Conservation (phyloP, 2,888 invertebrate genomes). For the Amblyteles armatorius region DNA sequence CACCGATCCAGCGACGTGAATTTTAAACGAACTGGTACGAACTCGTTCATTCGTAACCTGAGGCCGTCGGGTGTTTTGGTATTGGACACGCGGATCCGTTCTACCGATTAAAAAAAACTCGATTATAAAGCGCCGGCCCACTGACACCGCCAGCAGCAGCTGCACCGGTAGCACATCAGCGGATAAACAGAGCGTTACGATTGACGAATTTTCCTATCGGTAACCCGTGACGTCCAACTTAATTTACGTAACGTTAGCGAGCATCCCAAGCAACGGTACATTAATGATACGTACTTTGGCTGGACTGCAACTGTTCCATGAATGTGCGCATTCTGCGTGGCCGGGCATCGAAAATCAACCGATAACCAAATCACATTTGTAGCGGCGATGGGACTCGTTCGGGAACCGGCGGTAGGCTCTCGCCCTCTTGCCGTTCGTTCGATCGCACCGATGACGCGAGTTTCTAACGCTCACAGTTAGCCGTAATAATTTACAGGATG, state of each 20-base stretch:
- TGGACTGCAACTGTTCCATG: background rate
- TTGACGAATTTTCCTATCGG: constrained; percentile 42
- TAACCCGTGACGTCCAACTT: constrained; percentile 32
- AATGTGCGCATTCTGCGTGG: background rate
- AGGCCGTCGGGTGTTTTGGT: constrained; percentile 17
- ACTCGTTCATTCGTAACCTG: constrained; percentile 53
- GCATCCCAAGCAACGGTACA: background rate
- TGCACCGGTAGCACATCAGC: constrained; percentile 11
- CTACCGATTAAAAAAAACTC: constrained; percentile 32
- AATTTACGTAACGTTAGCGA: background rate
- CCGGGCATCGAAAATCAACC: background rate
- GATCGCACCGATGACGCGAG: constrained; percentile 2
- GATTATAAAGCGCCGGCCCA: constrained; percentile 52
- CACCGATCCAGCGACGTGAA: constrained; percentile 32
- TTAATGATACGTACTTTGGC: background rate
- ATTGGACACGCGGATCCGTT: constrained; percentile 11
- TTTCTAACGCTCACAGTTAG: background rate
- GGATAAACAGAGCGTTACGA: constrained; percentile 42
- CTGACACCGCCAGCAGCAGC: constrained; percentile 24
- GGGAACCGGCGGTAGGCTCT: background rate
- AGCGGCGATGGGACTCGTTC: constrained; percentile 1
- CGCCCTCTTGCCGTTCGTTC: background rate
- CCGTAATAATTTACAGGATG: constrained; percentile 10
- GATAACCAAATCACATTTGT: constrained; percentile 12
- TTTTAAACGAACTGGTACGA: constrained; percentile 50